These are phyloP conservation scores for Petrocephalus schoutedeni DNA, from an alignment of 2,797 vertebrate genomes.

Conservation along the genomic window DNA sequence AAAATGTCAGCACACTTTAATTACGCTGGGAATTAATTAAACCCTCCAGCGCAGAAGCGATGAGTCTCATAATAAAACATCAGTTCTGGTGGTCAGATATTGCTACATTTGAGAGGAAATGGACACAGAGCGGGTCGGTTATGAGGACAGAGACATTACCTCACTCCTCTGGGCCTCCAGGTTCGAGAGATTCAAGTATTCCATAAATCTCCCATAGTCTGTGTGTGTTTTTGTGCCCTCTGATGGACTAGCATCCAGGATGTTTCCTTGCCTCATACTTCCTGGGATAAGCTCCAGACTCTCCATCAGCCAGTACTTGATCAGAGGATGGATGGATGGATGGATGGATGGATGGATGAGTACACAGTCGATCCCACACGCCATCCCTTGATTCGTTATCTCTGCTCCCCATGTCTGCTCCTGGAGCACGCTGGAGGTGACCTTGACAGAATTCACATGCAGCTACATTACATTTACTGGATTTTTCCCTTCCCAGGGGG, in stretches of 20 bases:
- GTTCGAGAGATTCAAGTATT: not conserved
- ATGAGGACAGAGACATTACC: not conserved
- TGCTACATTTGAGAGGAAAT: not conserved
- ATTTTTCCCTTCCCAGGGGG: not conserved
- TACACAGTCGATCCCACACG: not conserved
- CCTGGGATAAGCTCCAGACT: not conserved
- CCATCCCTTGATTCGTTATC: not conserved
- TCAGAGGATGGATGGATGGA: not conserved
- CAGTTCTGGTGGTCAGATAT: not conserved
- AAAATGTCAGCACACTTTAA: constrained; percentile 6
- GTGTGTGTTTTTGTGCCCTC: not conserved
- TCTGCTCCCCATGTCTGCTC: not conserved
- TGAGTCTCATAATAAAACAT: not conserved
- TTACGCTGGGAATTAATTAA: not conserved
- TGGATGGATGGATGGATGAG: not conserved
- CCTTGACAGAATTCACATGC: not conserved
- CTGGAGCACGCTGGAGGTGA: not conserved
- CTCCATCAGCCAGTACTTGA: not conserved
- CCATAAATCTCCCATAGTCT: not conserved
- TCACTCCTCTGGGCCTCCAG: not conserved
- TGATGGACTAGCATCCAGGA: not conserved
- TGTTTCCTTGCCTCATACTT: not conserved
- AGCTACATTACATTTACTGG: not conserved
- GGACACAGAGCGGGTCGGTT: not conserved
- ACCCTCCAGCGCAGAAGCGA: not conserved